phyloP scores from a whole-genome alignment of 1,140 invertebrate species.

The Drosophila orena region DNA sequence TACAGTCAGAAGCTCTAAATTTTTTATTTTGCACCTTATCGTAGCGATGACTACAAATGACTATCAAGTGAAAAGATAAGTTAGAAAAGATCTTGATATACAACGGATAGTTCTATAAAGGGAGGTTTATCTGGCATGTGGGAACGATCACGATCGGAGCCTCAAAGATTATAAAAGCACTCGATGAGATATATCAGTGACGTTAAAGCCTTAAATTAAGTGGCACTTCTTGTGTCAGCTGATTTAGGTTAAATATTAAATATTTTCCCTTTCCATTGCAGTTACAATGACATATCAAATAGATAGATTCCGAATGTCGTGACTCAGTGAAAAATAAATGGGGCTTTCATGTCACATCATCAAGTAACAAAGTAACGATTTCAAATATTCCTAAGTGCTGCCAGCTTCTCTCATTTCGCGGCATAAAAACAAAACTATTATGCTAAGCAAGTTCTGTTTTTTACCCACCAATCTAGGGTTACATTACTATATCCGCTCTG shows the following conservation, averaged over 20 bases:
- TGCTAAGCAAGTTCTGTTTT: neutral
- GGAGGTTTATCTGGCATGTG: slow-evolving; percentile 2
- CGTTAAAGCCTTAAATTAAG: slow-evolving; percentile 1
- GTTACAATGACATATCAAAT: too few species aligned
- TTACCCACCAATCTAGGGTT: slow-evolving; percentile 67
- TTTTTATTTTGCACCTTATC: neutral
- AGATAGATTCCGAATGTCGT: neutral
- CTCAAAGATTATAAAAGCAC: slow-evolving; percentile 10
- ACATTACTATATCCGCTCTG: slow-evolving; percentile 45
- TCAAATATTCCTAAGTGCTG: neutral
- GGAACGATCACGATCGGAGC: neutral
- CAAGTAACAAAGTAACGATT: neutral
- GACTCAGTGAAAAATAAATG: slow-evolving; percentile 12
- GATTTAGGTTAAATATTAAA: slow-evolving; percentile 1
- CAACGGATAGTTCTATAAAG: neutral
- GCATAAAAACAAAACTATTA: slow-evolving; percentile 15
- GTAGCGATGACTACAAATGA: neutral
- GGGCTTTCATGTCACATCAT: neutral
- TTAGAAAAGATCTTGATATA: slow-evolving; percentile 25
- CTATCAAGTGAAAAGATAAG: slow-evolving; percentile 13
- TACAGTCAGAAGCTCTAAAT: neutral
- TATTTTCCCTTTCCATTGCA: neutral
- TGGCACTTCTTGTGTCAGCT: slow-evolving; percentile 9
- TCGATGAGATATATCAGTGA: slow-evolving; percentile 28
- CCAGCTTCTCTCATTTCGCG: neutral